phyloP scores from a whole-genome alignment of 2,888 invertebrate species.

The Luperina testacea region DNA sequence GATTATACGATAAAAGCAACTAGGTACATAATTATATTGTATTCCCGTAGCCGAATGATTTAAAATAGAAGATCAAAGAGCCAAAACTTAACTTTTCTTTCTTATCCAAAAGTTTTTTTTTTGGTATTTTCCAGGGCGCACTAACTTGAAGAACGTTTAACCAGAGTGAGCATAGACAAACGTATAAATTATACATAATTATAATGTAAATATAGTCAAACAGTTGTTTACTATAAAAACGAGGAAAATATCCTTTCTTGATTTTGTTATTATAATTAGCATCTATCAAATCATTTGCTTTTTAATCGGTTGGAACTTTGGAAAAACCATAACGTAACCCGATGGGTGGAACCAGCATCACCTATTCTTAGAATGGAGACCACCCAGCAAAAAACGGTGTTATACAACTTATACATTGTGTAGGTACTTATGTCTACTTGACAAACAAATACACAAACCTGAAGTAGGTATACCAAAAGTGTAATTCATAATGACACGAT shows the following conservation, averaged over 20 bases:
- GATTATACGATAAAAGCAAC: not conserved
- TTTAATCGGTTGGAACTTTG: not conserved
- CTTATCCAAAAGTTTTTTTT: not conserved
- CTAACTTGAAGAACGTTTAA: not conserved
- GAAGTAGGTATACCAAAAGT: slow-evolving; percentile 40
- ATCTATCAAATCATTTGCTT: not conserved
- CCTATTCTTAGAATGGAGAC: slow-evolving; percentile 34
- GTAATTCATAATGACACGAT: slow-evolving; percentile 75
- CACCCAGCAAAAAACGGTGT: slow-evolving; percentile 35
- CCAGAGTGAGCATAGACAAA: not conserved
- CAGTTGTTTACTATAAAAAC: no score
- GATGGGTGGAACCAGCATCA: not conserved
- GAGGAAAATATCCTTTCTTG: not conserved
- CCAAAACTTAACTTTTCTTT: not conserved
- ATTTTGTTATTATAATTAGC: no score
- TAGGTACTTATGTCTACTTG: not conserved
- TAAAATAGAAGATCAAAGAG: not conserved
- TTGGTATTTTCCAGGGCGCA: not conserved
- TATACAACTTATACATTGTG: not conserved
- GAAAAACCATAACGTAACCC: slow-evolving; percentile 2
- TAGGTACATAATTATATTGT: not conserved
- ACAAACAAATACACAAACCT: slow-evolving; percentile 17
- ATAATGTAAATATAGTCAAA: no score
- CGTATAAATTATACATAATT: not conserved
- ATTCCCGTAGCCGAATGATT: not conserved